Percentiles rank a stretch among this genome's conserved stretches.
These are phyloP conservation scores for Lordiphosa mommai DNA, from an alignment of 1,140 invertebrate genomes.

Conservation along the genomic window DNA sequence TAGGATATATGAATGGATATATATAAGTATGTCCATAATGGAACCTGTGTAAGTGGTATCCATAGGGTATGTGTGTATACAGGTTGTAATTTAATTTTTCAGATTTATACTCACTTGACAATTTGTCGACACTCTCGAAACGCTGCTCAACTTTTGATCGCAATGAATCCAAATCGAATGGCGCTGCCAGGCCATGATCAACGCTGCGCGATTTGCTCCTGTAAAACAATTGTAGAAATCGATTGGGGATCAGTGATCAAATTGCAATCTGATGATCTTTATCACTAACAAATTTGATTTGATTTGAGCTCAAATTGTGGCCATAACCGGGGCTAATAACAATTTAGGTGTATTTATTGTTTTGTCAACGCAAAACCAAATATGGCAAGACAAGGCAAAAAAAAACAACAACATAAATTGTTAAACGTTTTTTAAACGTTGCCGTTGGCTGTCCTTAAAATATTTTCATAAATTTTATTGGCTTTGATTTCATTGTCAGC, in stretches of 20 bases:
- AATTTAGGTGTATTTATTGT: conserved; percentile 66
- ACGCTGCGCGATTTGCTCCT: conserved; percentile 94
- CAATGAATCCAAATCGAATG: conserved; percentile 90
- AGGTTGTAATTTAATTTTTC: too few relatives aligned
- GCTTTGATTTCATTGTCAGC: too few relatives aligned
- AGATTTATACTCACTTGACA: conserved; percentile 81
- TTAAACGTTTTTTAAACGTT: conserved; percentile 39
- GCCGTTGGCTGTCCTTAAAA: conserved; percentile 27
- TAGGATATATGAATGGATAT: too few relatives aligned
- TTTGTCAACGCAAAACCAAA: conserved; percentile 37
- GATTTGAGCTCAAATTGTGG: conserved; percentile 55
- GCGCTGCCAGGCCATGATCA: conserved; percentile 90
- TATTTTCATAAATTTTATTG: not conserved
- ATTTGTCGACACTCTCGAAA: conserved; percentile 87
- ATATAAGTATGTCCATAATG: too few relatives aligned
- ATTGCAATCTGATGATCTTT: conserved; percentile 56
- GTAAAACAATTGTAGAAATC: conserved; percentile 75
- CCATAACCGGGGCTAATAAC: conserved; percentile 72
- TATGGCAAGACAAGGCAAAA: conserved; percentile 38
- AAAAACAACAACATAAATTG: conserved; percentile 32
- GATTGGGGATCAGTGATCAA: conserved; percentile 29
- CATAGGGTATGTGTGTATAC: too few relatives aligned
- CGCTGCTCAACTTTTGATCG: conserved; percentile 91
- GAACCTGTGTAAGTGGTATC: too few relatives aligned
- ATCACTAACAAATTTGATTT: conserved; percentile 69